Evolutionary conservation across 2,888 invertebrate species (phyloP), one percentile per base, ranked within the genome.

Genomic region (Thalpophila matura): DNA sequence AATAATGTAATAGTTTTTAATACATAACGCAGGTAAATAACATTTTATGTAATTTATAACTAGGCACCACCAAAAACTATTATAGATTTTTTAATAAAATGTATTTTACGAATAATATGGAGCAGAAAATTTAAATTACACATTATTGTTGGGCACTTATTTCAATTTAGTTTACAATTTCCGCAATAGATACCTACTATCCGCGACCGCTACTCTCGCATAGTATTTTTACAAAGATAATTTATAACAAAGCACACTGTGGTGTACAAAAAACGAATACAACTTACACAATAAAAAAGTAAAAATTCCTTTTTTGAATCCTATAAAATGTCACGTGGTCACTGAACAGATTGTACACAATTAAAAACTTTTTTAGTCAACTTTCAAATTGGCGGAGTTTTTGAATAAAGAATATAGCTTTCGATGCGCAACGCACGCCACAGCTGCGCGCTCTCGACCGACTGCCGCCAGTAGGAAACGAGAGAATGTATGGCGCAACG

Each of bases 401-500:
- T 63, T 38, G 16, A 77, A 63, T 71, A 43, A 45, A 58, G 63
- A 59, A 58, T 42, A 18, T n/a, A 58, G 40, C 57, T 55, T 75
- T 66, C 79, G 79, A 80, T 78, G 65, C 82, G 82, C 81, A 75
- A 80, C 82, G 81, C 82, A 77, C 80, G 63, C 64, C 45, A 53
- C 59, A 63, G 74, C 77, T 73, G 80, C 81, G 82, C 82, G 81
- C 82, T 82, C 82, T 81, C 82, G 70, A 69, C 75, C 75, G 79
- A 77, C 81, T 82, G 79, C 55, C 71, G 47, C 50, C 43, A 51
- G 60, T 81, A 62, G 73, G 71, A 64, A 66, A 55, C 61, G 66
- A 79, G 79, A 79, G 79, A 79, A 79, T 81, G 79, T 79, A 58
- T 79, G 61, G 57, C 65, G 51, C 61, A 68, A 65, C 59, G 50